phyloP scores from a whole-genome alignment of 2,888 invertebrate species.

The Sepiola atlantica region DNA sequence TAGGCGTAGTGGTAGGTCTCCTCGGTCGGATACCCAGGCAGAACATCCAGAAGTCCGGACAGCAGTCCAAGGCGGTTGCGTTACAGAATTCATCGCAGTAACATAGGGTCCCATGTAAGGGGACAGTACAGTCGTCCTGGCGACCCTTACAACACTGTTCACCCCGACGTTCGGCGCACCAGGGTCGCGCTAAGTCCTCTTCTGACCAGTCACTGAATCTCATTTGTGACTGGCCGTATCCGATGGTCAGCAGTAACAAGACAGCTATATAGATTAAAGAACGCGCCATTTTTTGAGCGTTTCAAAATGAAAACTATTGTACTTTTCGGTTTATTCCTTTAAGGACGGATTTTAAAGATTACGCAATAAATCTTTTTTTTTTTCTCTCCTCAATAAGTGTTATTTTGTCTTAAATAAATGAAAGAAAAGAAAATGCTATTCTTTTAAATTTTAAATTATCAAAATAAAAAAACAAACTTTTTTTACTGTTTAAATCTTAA shows the following conservation, averaged over 20 bases:
- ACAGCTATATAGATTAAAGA: neutral
- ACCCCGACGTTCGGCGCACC: conserved; percentile 59
- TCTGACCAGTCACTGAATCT: conserved; percentile 24
- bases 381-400: neutral
- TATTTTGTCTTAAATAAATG: neutral
- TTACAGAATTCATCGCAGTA: conserved; percentile 97
- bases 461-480: neutral
- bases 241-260: neutral
- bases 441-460: too few species aligned
- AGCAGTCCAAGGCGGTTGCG: conserved; percentile 86
- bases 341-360: neutral
- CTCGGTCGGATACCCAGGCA: conserved; percentile 78
- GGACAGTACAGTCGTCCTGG: conserved; percentile 86
- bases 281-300: neutral
- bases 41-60: conserved; percentile 89
- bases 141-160: conserved; percentile 80
- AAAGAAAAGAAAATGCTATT: neutral
- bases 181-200: conserved; percentile 62
- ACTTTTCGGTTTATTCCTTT: neutral
- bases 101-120: conserved; percentile 87
- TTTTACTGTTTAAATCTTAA: neutral
- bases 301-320: neutral
- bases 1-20: conserved; percentile 47
- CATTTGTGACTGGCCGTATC: neutral
- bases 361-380: neutral